Evolutionary conservation across 2,888 invertebrate genomes (phyloP).

Genomic region (Hedya salicella): DNA sequence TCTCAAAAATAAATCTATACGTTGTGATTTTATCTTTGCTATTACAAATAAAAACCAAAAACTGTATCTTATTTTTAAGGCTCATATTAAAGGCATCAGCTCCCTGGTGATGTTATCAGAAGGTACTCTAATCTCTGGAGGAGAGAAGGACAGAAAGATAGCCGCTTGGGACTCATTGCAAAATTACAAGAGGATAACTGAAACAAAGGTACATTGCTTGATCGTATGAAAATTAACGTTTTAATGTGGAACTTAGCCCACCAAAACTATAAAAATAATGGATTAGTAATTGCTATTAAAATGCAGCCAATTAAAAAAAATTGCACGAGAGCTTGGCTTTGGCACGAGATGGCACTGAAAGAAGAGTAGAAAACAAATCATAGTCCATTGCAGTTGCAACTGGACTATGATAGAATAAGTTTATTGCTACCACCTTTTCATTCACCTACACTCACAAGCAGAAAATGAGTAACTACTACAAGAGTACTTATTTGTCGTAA

Average conservation of each 20-base stretch:
- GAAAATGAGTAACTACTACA: too few species aligned
- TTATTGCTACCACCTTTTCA: too few species aligned
- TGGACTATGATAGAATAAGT: too few species aligned
- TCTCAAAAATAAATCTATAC: too few species aligned
- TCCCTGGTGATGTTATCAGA: slow-evolving; percentile 95
- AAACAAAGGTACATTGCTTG: slow-evolving; percentile 95
- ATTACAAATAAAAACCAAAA: neutral
- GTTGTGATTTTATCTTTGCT: slow-evolving; percentile 2
- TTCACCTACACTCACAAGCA: too few species aligned
- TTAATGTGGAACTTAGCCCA: neutral
- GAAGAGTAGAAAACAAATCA: too few species aligned
- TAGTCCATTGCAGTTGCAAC: too few species aligned
- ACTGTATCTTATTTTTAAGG: slow-evolving; percentile 66
- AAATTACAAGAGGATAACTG: slow-evolving; percentile 95
- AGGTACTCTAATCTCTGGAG: slow-evolving; percentile 95
- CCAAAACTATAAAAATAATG: neutral
- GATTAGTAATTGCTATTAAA: neutral
- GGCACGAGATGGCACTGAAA: too few species aligned
- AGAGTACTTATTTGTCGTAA: too few species aligned
- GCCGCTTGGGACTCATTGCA: slow-evolving; percentile 97
- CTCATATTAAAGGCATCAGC: slow-evolving; percentile 94
- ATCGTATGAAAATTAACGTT: too few species aligned
- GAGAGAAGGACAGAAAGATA: slow-evolving; percentile 95
- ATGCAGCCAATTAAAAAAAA: too few species aligned
- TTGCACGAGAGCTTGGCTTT: neutral